Evolutionary conservation across 2,797 vertebrate species (phyloP).

Genomic region (Lepus townsendii): DNA sequence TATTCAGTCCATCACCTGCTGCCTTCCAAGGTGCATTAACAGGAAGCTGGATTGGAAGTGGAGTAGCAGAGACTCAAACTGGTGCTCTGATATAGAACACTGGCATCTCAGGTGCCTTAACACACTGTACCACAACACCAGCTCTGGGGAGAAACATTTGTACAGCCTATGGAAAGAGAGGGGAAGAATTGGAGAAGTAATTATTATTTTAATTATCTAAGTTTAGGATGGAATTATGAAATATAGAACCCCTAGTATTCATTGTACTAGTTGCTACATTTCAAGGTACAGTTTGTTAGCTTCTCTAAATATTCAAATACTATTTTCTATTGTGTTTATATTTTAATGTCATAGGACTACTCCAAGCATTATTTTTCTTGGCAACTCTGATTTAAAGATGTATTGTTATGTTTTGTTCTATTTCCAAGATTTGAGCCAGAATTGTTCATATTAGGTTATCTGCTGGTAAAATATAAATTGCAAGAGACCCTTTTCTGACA

Average conservation of each 20-base stretch:
- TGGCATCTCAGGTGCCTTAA: no score
- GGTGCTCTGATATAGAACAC: no score
- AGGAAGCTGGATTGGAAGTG: no score
- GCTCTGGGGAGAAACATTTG: not conserved
- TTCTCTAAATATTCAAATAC: not conserved
- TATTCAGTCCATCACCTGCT: no score
- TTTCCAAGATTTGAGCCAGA: not conserved
- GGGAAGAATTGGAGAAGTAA: not conserved
- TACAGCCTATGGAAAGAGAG: not conserved
- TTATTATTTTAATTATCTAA: not conserved
- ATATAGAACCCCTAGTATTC: not conserved
- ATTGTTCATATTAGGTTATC: slow-evolving; percentile 14
- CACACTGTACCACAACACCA: no score
- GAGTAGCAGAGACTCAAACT: no score
- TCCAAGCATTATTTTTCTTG: slow-evolving; percentile 31
- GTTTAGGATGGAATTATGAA: not conserved
- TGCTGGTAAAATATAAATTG: not conserved
- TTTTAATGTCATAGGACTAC: not conserved
- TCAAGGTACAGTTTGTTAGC: not conserved
- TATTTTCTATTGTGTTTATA: not conserved
- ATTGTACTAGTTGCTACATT: not conserved
- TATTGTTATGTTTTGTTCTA: not conserved
- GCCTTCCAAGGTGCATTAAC: no score
- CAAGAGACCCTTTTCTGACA: not conserved
- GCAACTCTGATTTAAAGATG: slow-evolving; percentile 18